Conservation (phyloP, 2,797 vertebrate species). For the Hemitrygon akajei region DNA sequence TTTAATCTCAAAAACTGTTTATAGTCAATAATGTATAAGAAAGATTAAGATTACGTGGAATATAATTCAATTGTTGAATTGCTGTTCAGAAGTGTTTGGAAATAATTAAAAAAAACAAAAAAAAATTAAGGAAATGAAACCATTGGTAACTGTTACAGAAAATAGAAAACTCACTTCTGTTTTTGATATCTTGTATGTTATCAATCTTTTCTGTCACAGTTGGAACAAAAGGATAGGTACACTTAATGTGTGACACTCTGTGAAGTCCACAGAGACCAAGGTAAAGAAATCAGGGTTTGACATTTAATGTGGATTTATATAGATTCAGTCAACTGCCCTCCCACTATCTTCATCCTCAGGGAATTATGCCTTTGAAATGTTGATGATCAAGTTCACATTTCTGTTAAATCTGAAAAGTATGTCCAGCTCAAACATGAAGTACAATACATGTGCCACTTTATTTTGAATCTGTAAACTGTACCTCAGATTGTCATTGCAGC, state of each 20-base stretch:
- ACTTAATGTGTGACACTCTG: not conserved
- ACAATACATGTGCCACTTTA: not conserved
- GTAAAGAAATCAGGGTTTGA: slow-evolving; percentile 9
- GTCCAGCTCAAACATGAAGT: not conserved
- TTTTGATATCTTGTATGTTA: not conserved
- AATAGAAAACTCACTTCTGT: not conserved
- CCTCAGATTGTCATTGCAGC: not conserved
- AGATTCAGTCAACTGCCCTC: not conserved
- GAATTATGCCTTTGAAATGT: not conserved
- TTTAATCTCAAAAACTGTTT: not conserved
- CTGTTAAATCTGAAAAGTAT: not conserved
- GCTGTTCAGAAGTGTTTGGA: not conserved
- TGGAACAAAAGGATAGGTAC: not conserved
- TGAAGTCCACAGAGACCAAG: not conserved
- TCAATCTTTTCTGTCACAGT: not conserved
- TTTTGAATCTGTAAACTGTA: not conserved
- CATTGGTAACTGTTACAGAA: not conserved
- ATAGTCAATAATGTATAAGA: too few species aligned
- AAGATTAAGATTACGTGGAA: not conserved
- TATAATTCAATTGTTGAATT: not conserved
- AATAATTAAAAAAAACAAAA: not conserved
- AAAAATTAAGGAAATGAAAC: not conserved
- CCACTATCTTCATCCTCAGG: not conserved
- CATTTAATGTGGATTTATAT: slow-evolving; percentile 24
- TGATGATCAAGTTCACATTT: slow-evolving; percentile 12